A percentile compares a stretch with the other conserved stretches of the same genome.
Conservation (phyloP, 1,140 invertebrate species). For the Maconellicoccus hirsutus region DNA sequence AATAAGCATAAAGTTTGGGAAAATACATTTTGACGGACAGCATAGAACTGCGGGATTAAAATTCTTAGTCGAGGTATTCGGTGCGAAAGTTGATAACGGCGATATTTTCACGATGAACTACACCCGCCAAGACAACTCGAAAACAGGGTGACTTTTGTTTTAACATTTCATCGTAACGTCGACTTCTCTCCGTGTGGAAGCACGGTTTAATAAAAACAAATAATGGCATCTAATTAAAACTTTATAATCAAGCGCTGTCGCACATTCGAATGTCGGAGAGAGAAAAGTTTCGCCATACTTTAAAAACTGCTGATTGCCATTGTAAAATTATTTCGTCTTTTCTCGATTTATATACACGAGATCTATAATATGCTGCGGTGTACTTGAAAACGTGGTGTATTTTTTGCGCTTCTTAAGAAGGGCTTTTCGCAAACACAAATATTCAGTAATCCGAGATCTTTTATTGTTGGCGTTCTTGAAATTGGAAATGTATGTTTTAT, state of each 20-base stretch:
- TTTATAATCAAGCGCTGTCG: neutral
- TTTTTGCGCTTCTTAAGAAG: neutral
- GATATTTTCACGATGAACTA: neutral
- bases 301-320: neutral
- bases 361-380: neutral
- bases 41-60: too few species aligned
- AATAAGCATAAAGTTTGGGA: too few species aligned
- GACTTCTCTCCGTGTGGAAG: neutral
- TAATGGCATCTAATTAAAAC: slow-evolving; percentile 9
- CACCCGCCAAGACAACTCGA: neutral
- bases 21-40: too few species aligned
- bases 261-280: neutral
- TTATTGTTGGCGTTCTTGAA: neutral
- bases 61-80: too few species aligned
- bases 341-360: neutral
- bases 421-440: slow-evolving; percentile 1
- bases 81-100: too few species aligned
- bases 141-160: neutral
- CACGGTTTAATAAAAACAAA: neutral
- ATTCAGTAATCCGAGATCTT: neutral
- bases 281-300: neutral
- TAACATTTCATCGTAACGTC: neutral
- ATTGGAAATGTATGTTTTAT: slow-evolving; percentile 9
- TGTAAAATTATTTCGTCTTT: slow-evolving; percentile 5
- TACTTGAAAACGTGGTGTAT: neutral